Evolutionary conservation across 2,113 vertebrate genomes (phyloP), one percentile per base, ranked within the genome.

Genomic region (Morone chrysops): DNA sequence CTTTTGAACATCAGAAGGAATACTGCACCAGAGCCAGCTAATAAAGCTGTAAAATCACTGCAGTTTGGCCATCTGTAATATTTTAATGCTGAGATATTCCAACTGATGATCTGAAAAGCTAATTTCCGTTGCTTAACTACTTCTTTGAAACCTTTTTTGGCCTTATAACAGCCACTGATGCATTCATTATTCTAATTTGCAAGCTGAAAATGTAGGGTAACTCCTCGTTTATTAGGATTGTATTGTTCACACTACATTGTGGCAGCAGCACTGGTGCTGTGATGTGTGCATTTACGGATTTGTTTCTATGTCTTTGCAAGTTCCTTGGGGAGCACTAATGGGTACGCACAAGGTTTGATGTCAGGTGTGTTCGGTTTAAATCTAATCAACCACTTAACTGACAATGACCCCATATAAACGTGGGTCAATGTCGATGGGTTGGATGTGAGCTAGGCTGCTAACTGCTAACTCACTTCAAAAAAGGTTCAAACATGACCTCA

Each of bases 71-170:
- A 18, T n/a, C 11, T 76, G 53, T 76, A 77, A 76, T 62, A 78
- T 77, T 40, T 83, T 38, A 84, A 31, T 14, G 36, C 17, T 48
- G 48, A 82, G 43, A 69, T 25, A 5, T 70, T 70, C 66, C 72
- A 80, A 22, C 60, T 78, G 77, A 81, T 62, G 36, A 60, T 69
- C 22, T 53, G 22, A 68, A 50, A 31, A 2, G 17, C 25, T 17
- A 17, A 50, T 67, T 68, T 50, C 13, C 66, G 62, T 56, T 41
- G n/a, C 51, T 43, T 31, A 20, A 40, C 51, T 6, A 56, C 13
- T 45, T 68, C 14, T 22, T 22, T 41, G 13, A 41, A 73, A 54
- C n/a, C 0, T 43, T 51, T 54, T 48, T 62, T 18, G 18, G 1
- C 47, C 50, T 17, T 9, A 53, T 48, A 2, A n/a, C 48, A 63